These are phyloP conservation scores for Scaeva pyrastri DNA, from an alignment of 2,888 invertebrate genomes.

Conservation along the genomic window DNA sequence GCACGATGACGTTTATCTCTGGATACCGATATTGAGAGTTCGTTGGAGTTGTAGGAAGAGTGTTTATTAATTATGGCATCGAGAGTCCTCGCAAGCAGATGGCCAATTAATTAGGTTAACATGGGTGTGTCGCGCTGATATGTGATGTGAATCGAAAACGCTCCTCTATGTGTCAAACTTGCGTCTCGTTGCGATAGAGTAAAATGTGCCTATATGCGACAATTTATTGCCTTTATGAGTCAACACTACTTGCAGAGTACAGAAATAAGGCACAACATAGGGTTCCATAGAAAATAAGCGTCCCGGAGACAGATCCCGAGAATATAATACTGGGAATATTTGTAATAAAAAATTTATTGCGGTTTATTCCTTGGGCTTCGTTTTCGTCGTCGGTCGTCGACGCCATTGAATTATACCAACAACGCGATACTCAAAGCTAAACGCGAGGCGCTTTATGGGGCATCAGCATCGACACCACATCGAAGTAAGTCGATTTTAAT, in stretches of 20 bases:
- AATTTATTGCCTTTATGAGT: constrained; percentile 64
- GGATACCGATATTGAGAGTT: constrained; percentile 30
- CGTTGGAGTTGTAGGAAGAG: constrained; percentile 36
- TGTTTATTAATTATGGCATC: constrained; percentile 71
- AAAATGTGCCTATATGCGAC: constrained; percentile 48
- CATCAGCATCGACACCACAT: constrained; percentile 30
- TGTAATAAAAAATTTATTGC: constrained; percentile 55
- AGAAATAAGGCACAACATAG: constrained; percentile 44
- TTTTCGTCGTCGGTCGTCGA: neutral
- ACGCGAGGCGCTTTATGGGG: constrained; percentile 28
- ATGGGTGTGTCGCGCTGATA: constrained; percentile 62
- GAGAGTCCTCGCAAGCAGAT: constrained; percentile 67
- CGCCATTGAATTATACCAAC: constrained; percentile 9
- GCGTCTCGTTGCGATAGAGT: constrained; percentile 38
- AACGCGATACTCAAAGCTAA: constrained; percentile 17
- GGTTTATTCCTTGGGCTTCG: constrained; percentile 36
- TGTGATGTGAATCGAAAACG: constrained; percentile 18
- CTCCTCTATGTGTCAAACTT: neutral
- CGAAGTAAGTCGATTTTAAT: constrained; percentile 39
- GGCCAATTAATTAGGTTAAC: constrained; percentile 75
- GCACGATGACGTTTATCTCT: constrained; percentile 1
- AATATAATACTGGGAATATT: neutral
- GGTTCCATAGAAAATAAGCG: constrained; percentile 17
- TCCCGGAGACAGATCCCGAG: neutral
- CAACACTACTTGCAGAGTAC: constrained; percentile 34